A percentile compares a stretch with the other conserved stretches of the same genome.
Evolutionary conservation across 2,797 vertebrate genomes (phyloP).

Genomic region (Rhinichthys osculus): DNA sequence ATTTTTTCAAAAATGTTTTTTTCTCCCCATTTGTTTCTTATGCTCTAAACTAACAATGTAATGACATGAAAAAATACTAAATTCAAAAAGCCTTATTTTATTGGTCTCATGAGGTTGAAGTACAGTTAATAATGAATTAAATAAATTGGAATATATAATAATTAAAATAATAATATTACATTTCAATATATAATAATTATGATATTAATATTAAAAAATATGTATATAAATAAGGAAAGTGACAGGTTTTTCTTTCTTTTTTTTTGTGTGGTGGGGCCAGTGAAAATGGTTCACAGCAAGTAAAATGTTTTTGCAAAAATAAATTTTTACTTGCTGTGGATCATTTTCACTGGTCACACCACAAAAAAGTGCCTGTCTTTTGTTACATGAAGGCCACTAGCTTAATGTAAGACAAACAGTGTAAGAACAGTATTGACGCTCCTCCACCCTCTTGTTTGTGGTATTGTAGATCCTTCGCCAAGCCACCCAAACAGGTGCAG

Average conservation of each 20-base stretch:
- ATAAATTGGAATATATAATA: neutral
- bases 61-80: too few species aligned
- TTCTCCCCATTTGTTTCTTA: too few species aligned
- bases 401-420: too few species aligned
- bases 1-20: too few species aligned
- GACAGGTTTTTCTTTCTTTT: neutral
- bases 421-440: too few species aligned
- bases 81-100: too few species aligned
- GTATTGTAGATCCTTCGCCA: conserved; percentile 90
- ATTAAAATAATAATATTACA: neutral
- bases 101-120: too few species aligned
- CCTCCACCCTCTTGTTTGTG: neutral
- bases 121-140: too few species aligned
- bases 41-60: too few species aligned
- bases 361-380: neutral
- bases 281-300: too few species aligned
- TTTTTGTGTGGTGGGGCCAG: neutral
- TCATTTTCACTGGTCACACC: neutral
- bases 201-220: neutral
- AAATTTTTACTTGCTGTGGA: neutral
- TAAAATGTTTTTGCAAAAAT: neutral
- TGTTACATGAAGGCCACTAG: neutral
- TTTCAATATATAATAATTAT: too few species aligned
- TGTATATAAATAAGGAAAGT: neutral
- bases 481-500: conserved; percentile 94